Conservation (phyloP, 2,797 vertebrate genomes). For the Poliocrania exsul region DNA sequence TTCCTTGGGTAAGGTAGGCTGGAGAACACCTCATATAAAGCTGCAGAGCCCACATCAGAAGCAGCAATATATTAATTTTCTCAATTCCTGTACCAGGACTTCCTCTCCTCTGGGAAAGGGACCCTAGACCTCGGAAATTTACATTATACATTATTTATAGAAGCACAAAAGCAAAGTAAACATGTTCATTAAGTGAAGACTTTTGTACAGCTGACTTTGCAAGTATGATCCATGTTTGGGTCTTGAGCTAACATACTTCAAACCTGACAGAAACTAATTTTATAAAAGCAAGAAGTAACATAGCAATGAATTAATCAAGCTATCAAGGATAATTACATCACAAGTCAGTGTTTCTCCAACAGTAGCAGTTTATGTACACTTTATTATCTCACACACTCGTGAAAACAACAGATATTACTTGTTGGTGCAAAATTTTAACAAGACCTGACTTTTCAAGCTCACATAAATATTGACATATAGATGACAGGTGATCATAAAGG, state of each 20-base stretch:
- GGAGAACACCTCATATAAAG: background rate
- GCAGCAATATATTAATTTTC: background rate
- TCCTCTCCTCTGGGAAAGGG: background rate
- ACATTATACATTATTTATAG: background rate
- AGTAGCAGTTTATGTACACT: background rate
- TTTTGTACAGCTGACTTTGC: background rate
- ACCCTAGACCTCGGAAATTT: background rate
- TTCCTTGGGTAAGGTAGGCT: background rate
- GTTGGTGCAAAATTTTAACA: background rate
- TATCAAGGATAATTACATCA: background rate
- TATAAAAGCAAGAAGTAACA: background rate
- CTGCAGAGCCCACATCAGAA: background rate
- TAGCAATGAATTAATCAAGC: background rate
- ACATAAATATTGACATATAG: fast-evolving
- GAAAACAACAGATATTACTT: background rate
- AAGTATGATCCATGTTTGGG: background rate
- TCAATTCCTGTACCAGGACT: background rate
- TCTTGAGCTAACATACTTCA: background rate
- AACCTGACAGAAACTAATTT: constrained; percentile 1
- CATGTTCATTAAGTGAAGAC: background rate
- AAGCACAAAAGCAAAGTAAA: background rate
- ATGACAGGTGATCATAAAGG: background rate
- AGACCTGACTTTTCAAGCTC: background rate
- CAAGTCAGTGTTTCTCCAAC: background rate
- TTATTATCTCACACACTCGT: background rate